phyloP scores from a whole-genome alignment of 2,113 vertebrate genomes.

The Equus quagga region DNA sequence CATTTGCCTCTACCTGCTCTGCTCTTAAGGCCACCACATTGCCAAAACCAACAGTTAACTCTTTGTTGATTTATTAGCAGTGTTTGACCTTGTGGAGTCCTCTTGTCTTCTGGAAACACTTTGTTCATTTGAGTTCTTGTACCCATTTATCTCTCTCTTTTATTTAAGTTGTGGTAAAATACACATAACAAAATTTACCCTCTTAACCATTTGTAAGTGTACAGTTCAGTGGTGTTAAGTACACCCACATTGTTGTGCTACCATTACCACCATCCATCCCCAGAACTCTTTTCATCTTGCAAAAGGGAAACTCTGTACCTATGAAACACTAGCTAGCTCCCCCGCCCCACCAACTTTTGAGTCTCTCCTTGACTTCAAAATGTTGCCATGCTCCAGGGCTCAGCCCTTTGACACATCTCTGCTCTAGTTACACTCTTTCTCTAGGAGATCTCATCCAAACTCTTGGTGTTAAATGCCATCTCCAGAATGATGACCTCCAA shows the following conservation, averaged over 20 bases:
- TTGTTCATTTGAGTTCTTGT: background rate
- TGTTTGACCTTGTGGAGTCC: background rate
- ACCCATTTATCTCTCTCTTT: background rate
- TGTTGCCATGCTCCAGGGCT: background rate
- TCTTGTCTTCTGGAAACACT: background rate
- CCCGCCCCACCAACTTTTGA: background rate
- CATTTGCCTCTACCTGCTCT: background rate
- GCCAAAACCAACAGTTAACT: background rate
- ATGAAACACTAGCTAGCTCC: background rate
- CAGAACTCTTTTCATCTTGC: background rate
- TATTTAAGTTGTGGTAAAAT: background rate
- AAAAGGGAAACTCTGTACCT: background rate
- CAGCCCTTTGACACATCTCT: background rate
- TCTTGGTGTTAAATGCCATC: background rate
- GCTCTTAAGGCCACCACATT: background rate
- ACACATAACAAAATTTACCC: background rate
- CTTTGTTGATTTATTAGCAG: background rate
- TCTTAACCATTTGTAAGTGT: background rate
- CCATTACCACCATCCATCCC: background rate
- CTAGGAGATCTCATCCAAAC: background rate
- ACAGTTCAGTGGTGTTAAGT: background rate
- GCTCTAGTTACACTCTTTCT: background rate
- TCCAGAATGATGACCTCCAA: background rate
- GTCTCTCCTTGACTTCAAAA: conserved; percentile 1
- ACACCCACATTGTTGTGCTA: background rate